Percentiles rank a stretch among this genome's conserved stretches.
These are phyloP conservation scores for Fukomys damarensis DNA, from an alignment of 2,113 vertebrate species.

Conservation along the genomic window DNA sequence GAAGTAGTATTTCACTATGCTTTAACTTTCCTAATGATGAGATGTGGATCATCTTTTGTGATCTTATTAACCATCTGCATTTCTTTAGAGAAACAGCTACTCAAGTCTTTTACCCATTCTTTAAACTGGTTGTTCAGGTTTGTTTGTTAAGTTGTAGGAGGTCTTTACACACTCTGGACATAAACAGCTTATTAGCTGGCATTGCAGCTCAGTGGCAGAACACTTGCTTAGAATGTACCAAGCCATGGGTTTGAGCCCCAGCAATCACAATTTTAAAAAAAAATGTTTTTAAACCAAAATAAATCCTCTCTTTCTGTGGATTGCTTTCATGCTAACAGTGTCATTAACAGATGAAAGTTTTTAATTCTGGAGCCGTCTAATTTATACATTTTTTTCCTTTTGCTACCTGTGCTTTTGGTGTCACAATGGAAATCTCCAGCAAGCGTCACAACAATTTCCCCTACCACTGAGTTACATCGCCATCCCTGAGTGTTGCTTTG, in stretches of 20 bases:
- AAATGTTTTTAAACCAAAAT: neutral
- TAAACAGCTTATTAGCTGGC: neutral
- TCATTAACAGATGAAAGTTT: neutral
- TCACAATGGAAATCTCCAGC: neutral
- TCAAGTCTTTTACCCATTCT: neutral
- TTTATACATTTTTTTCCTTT: neutral
- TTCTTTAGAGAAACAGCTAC: neutral
- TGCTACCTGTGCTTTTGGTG: neutral
- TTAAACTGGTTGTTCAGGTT: neutral
- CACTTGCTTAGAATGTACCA: neutral
- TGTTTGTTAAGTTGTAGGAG: neutral
- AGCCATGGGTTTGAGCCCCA: neutral
- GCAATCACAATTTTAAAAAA: neutral
- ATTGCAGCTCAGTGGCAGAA: neutral
- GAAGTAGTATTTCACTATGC: neutral
- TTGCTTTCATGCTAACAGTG: neutral
- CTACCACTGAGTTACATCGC: neutral
- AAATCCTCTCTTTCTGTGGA: neutral
- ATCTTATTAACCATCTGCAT: neutral
- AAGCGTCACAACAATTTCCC: neutral
- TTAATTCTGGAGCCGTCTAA: neutral
- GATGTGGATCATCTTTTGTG: neutral
- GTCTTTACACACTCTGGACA: neutral
- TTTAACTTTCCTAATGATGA: neutral
- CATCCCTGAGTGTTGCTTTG: neutral